Evolutionary conservation across 2,888 invertebrate genomes (phyloP), one percentile per base, ranked within the genome.

Genomic region (Chalcis sispes): DNA sequence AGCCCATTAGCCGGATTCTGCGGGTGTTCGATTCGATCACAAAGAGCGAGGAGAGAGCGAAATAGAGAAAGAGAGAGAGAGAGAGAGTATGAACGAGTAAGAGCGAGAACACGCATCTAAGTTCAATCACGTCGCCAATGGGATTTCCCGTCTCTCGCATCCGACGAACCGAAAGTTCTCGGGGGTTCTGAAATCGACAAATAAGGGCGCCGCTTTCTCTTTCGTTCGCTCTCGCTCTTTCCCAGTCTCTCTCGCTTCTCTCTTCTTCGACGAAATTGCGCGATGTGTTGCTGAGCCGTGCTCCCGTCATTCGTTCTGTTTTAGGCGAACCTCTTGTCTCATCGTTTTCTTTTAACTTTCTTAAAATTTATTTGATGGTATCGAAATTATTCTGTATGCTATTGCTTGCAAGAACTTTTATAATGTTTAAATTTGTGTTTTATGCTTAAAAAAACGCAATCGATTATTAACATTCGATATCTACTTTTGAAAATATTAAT

Each of bases 1-100:
- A 73, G 79, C 59, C 77, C 78, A 80, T 80, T 80, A 80, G 78
- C 65, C 71, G 76, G 77, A 79, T 79, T 80, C 75, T 74, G 79
- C 78, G 78, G 78, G 78, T 77, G 77, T 77, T 76, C 75, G 72
- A 77, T 69, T 73, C 72, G 75, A 77, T 77, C 75, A 75, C 78
- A 79, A 78, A 78, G 71, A 77, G 50, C 20, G 42, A 27, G 27
- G 65, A 29, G 67, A 73, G 64, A 71, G 74, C 10, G 10, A 7
- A 36, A 7, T 7, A 4, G 4, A n/a, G n/a, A n/a, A n/a, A n/a
- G n/a, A n/a, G n/a, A 77, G 50, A 27, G 42, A 27, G 27, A 65
- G 65, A 29, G 67, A 73, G 64, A 71, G 74, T 36, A 36, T 36
- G 10, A 7, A 36, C 36, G 4, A n/a, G n/a, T n/a, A n/a, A n/a